These are phyloP conservation scores for Eciton burchellii DNA, from an alignment of 1,140 invertebrate genomes.

Conservation along the genomic window DNA sequence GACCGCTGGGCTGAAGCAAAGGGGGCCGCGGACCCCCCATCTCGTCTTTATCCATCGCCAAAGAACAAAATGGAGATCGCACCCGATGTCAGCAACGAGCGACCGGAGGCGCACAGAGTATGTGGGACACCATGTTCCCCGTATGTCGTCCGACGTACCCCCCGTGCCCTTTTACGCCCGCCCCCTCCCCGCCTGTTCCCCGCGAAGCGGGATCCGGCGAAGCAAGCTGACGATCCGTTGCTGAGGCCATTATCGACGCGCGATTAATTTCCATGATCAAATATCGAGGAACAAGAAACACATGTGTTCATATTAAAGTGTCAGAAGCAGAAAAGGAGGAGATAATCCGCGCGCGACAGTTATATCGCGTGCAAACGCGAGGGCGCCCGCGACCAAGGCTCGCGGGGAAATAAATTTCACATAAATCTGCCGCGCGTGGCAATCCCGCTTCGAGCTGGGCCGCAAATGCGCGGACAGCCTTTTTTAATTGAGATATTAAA, in stretches of 20 bases:
- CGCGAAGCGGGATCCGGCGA: constrained; percentile 2
- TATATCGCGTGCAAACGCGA: neutral
- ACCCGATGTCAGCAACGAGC: constrained; percentile 77
- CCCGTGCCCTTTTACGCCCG: constrained; percentile 62
- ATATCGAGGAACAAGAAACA: neutral
- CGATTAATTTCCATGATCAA: neutral
- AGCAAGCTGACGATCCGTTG: neutral
- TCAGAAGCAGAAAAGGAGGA: neutral
- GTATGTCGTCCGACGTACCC: constrained; percentile 81
- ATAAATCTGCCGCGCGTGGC: neutral
- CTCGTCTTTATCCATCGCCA: constrained; percentile 79
- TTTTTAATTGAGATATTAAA: constrained; percentile 75
- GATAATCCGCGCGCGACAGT: neutral
- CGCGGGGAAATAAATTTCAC: neutral
- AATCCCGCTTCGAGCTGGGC: neutral
- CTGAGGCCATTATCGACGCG: constrained; percentile 1
- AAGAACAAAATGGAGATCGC: constrained; percentile 76
- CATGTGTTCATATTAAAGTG: neutral
- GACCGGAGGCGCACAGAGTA: constrained; percentile 75
- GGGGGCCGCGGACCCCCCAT: constrained; percentile 81
- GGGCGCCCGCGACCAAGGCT: neutral
- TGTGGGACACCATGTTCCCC: constrained; percentile 79
- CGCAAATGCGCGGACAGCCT: neutral
- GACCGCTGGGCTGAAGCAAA: constrained; percentile 76
- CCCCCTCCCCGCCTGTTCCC: neutral